A percentile compares a stretch with the other conserved stretches of the same genome.
Evolutionary conservation across 23 tunicate species (phyloP).

Genomic region (Halocynthia aurantium): DNA sequence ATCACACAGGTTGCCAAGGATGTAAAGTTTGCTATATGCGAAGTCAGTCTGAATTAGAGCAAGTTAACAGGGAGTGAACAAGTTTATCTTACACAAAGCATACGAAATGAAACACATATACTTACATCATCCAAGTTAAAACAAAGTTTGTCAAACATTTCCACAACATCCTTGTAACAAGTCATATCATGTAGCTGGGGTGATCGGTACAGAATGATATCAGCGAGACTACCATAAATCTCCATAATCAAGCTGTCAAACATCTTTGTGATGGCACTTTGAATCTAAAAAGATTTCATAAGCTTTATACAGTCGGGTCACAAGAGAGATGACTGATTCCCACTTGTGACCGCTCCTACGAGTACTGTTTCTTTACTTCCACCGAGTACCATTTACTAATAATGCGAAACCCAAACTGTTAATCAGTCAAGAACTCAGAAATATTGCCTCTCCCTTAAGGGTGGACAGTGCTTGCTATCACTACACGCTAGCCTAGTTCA

Average conservation of each 20-base stretch:
- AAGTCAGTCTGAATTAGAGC: slow-evolving; percentile 45
- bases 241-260: slow-evolving; percentile 32
- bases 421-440: no score
- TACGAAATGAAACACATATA: background rate
- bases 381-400: no score
- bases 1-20: slow-evolving; percentile 74
- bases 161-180: slow-evolving; percentile 58
- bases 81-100: no score
- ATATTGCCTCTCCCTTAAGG: no score
- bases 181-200: slow-evolving; percentile 33
- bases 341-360: no score
- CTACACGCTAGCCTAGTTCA: no score
- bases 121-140: slow-evolving; percentile 69
- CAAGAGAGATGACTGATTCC: no score
- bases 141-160: slow-evolving; percentile 49
- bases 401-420: no score
- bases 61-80: background rate
- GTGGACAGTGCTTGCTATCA: no score
- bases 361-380: no score
- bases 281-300: no score
- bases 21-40: slow-evolving; percentile 67
- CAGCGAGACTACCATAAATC: slow-evolving; percentile 35
- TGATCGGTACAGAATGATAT: slow-evolving; percentile 5
- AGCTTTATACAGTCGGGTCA: background rate
- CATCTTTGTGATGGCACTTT: slow-evolving; percentile 32